A percentile compares a stretch with the other conserved stretches of the same genome.
phyloP scores from a whole-genome alignment of 2,113 vertebrate species.

The Crotophaga sulcirostris region DNA sequence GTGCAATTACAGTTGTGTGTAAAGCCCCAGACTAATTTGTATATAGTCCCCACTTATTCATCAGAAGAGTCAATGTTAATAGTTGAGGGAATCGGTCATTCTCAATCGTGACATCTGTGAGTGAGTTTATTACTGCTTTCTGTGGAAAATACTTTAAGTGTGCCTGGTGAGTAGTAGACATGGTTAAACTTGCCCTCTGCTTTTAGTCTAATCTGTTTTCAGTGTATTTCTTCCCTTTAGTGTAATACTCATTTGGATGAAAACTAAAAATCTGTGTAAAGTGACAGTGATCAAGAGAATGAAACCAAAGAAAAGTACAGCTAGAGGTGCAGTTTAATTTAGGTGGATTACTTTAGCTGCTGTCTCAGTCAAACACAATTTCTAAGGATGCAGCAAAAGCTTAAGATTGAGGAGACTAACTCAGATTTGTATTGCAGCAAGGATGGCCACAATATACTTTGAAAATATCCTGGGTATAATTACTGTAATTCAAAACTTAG shows the following conservation, averaged over 20 bases:
- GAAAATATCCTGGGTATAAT: not conserved
- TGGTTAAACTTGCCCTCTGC: slow-evolving; percentile 30
- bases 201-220: slow-evolving; percentile 32
- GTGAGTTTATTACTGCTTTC: slow-evolving; percentile 7
- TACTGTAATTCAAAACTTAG: not conserved
- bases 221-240: not conserved
- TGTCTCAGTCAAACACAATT: not conserved
- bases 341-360: not conserved
- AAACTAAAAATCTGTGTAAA: not conserved
- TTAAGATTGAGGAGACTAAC: not conserved
- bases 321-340: not conserved
- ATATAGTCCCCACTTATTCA: not conserved
- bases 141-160: not conserved
- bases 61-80: slow-evolving; percentile 8
- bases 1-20: not conserved
- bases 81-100: not conserved
- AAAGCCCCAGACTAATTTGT: slow-evolving; percentile 27
- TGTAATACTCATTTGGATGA: not conserved
- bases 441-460: not conserved
- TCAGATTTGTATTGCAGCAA: not conserved
- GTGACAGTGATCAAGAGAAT: slow-evolving; percentile 8
- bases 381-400: not conserved
- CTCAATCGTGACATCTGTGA: not conserved
- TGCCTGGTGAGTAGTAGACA: not conserved
- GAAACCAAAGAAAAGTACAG: not conserved